Evolutionary conservation across 2,888 invertebrate genomes (phyloP), one percentile per base, ranked within the genome.

Genomic region (Nesidiocoris tenuis): DNA sequence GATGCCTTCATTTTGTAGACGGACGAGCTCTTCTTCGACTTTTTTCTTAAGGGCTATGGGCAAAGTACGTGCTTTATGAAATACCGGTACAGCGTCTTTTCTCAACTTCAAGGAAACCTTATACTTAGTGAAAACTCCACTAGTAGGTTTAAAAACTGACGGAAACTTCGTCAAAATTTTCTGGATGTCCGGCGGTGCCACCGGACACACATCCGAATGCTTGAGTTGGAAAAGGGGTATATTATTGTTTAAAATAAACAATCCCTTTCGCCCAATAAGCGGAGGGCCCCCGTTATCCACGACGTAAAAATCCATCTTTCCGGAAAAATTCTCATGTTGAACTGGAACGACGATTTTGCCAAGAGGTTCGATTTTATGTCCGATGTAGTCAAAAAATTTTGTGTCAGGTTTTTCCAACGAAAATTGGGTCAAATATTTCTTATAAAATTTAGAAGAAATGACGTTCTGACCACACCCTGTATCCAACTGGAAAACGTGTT

Each of bases 51-150:
- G 25, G 9, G 80, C 80, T 64, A 79, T 80, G 1, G 81, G 81
- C 23, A 82, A 61, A 1, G 80, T 77, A 61, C 81, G 68, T 9
- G 82, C 77, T 66, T 79, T 81, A 19, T 77, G 76, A 78, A 80
- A 81, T 56, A 76, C 65, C 0, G 81, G 81, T 19, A 18, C 39
- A 16, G 79, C 0, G 3, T 22, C 55, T 23, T 19, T 16, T 21
- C 70, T 70, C 22, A 76, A 66, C 7, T 55, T 18, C 23, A 75
- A 23, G 17, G 22, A 21, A 1, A 75, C 59, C 18, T 22, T 56
- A 7, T 66, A 7, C 17, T 21, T 19, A 1, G 9, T 1, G 2
- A 1, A 56, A 21, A 2, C 16, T 2, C 56, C 56, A 1, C 1
- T 21, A 12, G 1, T 2, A 1, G 9, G 2, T 1, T 1, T 2